Evolutionary conservation across 2,113 vertebrate genomes (phyloP).

Genomic region (Erythrolamprus reginae): DNA sequence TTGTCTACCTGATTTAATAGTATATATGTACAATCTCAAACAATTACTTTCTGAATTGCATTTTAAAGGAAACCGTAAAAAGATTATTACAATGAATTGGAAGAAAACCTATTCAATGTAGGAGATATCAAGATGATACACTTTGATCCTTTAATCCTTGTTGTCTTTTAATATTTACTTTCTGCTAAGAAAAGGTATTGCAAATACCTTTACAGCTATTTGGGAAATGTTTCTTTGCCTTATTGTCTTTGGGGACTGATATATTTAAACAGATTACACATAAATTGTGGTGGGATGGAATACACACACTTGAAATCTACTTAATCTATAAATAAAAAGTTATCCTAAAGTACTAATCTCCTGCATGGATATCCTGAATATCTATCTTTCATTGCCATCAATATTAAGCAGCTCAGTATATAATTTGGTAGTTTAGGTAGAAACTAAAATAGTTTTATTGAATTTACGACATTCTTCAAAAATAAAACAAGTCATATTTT

Average conservation of each 20-base stretch:
- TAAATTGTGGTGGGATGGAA: neutral
- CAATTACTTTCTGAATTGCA: constrained; percentile 21
- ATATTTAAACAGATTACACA: constrained; percentile 15
- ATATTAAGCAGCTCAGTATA: neutral
- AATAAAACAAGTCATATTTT: neutral
- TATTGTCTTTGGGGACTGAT: constrained; percentile 37
- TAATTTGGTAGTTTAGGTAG: neutral
- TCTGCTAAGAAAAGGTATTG: constrained; percentile 8
- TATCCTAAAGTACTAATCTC: constrained; percentile 34
- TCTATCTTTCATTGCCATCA: constrained; percentile 1
- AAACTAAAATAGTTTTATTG: constrained; percentile 30
- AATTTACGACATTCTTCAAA: constrained; percentile 14
- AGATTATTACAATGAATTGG: constrained; percentile 39
- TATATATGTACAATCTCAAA: constrained; percentile 4
- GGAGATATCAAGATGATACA: constrained; percentile 45
- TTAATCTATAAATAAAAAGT: constrained; percentile 23
- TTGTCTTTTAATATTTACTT: constrained; percentile 36
- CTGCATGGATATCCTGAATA: constrained; percentile 8
- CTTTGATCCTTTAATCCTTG: constrained; percentile 42
- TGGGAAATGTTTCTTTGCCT: constrained; percentile 52
- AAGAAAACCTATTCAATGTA: constrained; percentile 54
- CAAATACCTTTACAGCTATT: constrained; percentile 30
- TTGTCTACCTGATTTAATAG: neutral
- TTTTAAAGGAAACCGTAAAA: constrained; percentile 21
- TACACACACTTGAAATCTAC: constrained; percentile 12